Evolutionary conservation across 2,888 invertebrate species (phyloP), one percentile per base, ranked within the genome.

Genomic region (Norana najaformis): DNA sequence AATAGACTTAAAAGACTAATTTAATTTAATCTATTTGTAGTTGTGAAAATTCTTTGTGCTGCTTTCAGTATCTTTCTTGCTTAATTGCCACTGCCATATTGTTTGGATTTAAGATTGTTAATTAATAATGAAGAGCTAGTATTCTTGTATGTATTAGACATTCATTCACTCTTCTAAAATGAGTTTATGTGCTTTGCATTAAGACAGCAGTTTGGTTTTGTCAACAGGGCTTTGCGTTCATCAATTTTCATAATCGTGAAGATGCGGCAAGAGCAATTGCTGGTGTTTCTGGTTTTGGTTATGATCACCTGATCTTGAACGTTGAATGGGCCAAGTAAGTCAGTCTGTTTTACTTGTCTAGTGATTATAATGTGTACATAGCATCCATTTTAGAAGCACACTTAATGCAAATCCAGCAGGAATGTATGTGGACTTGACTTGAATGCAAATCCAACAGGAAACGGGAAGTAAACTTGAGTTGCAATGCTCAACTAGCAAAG

Each of bases 251-350:
- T 95, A 97, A 97, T 93, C 96, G 97, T 93, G 97, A 97, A 93
- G 98, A 98, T 95, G 99, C 99, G 88, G 97, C 97, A 11, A 96
- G 97, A 93, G 99, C 99, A 90, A 98, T 99, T 94, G 96, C 96
- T 91, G 96, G 96, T 90, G 96, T 99, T 30, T 97, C 98, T 94
- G 98, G 98, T 0, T 97, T 97, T 94, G 98, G 99, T 92, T 99
- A 98, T 94, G 99, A 99, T 95, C 99, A 99, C 96, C 96, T 99
- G 93, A 99, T 99, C 95, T 96, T 99, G 90, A 98, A 97, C 95
- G 99, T 99, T n/a, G 99, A 99, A 95, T 99, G 99, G 99, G 98
- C 99, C 0, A 99, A 98, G 95, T 96, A 93, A 94, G 94, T 94
- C 41, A 16, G 41, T 41, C 41, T 41, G 1, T 41, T 18, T 41